Base-by-base conservation (phyloP, 2,797 vertebrate species). In the Melopsittacus undulatus region DNA sequence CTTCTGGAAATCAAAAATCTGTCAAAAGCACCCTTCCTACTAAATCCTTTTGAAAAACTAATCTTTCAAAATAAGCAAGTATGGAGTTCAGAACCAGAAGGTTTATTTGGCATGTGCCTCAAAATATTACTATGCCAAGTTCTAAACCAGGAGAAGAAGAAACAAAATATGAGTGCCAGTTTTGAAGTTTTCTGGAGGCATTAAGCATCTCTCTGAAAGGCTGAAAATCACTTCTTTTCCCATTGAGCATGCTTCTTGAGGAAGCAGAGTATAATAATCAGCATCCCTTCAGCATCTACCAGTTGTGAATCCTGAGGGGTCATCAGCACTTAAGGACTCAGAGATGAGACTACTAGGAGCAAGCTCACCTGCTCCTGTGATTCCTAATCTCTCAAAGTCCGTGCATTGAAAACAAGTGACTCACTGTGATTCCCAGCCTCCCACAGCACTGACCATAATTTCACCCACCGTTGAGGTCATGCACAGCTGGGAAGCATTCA, bases 381-480 rank as follows among this genome's bases (percentile, higher is more conserved):
- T 36, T 88, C 69, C 30, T 83, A 57, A 90, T 83, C 75, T 92
- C 89, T 74, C 87, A 23, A 80, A 83, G 6, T 72, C 79, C 75
- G 32, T 40, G 49, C 57, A 83, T 78, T 0, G 0, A 83, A 94
- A 72, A 52, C 76, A 81, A 78, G 12, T 34, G 18, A 69, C 51
- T 93, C 1, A 4, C n/a, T 85, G 40, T 3, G 7, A 57, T 34
- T 91, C 46, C 64, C 21, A 70, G 27, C 23, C 32, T 80, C 51
- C n/a, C 57, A 26, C 29, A 83, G 73, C 68, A 38, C 49, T 16
- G 22, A 72, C 32, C 43, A 17, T 2, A 9, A 69, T 19, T 59
- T 75, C 36, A 8, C 36, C 26, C 7, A 17, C 5, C 1, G 1
- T 7, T 0, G 0, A 73, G 59, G 34, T 19, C 40, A 93, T n/a